Evolutionary conservation across 92 coral and sea anemone genomes (phyloP).

Genomic region (Siderastrea radians): DNA sequence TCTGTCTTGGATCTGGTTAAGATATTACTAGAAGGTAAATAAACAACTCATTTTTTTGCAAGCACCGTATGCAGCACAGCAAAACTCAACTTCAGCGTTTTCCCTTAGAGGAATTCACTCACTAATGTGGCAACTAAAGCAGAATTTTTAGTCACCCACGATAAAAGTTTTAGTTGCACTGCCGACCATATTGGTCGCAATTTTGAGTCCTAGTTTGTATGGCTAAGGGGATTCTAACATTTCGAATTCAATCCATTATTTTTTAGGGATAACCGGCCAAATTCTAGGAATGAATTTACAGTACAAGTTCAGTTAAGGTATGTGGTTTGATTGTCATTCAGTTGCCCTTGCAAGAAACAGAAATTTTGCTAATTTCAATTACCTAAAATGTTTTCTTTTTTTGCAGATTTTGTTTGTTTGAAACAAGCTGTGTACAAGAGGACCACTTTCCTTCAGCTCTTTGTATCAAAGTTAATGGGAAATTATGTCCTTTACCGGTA

Average conservation of each 20-base stretch:
- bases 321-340: not conserved
- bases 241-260: not conserved
- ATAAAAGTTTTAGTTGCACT: too few species aligned
- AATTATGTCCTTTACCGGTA: conserved; percentile 90
- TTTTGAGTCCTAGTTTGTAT: too few species aligned
- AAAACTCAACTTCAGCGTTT: too few species aligned
- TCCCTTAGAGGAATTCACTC: too few species aligned
- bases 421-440: conserved; percentile 99
- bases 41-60: not conserved
- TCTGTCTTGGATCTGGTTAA: not conserved
- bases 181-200: not conserved
- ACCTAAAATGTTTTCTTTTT: not conserved
- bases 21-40: not conserved
- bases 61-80: too few species aligned
- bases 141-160: too few species aligned
- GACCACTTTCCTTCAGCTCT: conserved; percentile 93
- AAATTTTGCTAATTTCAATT: not conserved
- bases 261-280: conserved; percentile 92
- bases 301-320: conserved; percentile 95
- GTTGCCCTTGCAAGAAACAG: not conserved
- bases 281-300: conserved; percentile 89
- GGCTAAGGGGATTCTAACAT: not conserved
- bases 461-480: conserved; percentile 97
- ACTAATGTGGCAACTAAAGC: too few species aligned
- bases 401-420: conserved; percentile 92